Evolutionary conservation across 2,888 invertebrate species (phyloP).

Genomic region (Dryobota labecula): DNA sequence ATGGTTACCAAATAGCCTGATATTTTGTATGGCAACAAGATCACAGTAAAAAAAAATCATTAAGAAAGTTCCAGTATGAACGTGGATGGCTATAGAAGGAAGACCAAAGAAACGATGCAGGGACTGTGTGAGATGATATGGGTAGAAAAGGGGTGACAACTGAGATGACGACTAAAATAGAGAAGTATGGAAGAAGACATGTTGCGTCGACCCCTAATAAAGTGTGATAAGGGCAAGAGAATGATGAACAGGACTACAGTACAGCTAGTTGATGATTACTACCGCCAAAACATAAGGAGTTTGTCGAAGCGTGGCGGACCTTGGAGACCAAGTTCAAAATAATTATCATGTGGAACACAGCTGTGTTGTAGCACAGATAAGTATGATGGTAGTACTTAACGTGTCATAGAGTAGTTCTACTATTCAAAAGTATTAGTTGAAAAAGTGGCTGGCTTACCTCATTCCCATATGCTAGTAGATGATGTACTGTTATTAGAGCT

Average conservation of each 20-base stretch:
- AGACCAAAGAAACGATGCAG: background rate
- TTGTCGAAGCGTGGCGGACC: background rate
- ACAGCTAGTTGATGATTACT: background rate
- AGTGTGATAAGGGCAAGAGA: background rate
- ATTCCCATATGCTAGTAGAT: conserved; percentile 99
- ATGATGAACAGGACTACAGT: background rate
- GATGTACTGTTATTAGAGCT: conserved; percentile 99
- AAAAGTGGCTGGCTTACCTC: conserved; percentile 94
- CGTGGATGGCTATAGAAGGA: background rate
- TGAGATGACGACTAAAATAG: background rate
- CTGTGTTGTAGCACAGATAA: background rate
- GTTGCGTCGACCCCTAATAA: background rate
- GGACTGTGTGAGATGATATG: background rate
- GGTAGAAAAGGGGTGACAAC: background rate
- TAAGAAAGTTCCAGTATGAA: background rate
- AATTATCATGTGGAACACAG: background rate
- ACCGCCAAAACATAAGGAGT: background rate
- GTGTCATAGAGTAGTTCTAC: background rate
- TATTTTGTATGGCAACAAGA: background rate
- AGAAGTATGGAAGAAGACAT: background rate
- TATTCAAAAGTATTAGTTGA: conserved; percentile 1
- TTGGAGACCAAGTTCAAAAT: background rate
- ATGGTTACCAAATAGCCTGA: background rate
- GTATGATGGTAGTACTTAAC: background rate
- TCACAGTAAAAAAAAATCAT: background rate